Base-by-base conservation (phyloP, 1,140 invertebrate species). In the Drosophila athabasca region DNA sequence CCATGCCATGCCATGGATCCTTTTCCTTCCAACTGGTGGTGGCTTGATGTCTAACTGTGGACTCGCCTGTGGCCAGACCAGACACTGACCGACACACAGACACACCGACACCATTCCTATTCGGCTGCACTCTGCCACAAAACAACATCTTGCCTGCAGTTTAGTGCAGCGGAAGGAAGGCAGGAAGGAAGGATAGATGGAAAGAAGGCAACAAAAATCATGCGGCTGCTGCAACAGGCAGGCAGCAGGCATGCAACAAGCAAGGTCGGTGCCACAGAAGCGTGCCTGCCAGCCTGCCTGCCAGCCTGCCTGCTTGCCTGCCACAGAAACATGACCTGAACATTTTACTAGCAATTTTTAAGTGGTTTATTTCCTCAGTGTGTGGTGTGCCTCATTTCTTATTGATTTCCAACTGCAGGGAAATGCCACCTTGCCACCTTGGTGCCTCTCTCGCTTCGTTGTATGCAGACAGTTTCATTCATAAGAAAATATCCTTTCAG, bases 401-500 rank as follows among this genome's bases (percentile, higher is more conserved):
- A 70, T 70, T 70, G 67, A 70, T 69, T 70, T 70, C 52, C 67
- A 69, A 35, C 60, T 50, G 62, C 60, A 43, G 49, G 62, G 44
- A 19, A 19, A 19, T 5, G 24, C 4, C 24, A 5, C 24, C 5
- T 26, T 5, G 24, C 4, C 24, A 5, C 24, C 5, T 26, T 26
- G 24, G 49, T 29, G 62, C 49, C 62, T 50, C 15, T 19, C 17
- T 19, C 17, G 0, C 61, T 45, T 24, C 4, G 46, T 44, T 35
- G 49, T 39, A 69, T 69, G 67, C 64, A 58, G 58, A 50, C 50
- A 50, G 43, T 15, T 68, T 69, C 62, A 66, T 57, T 69, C 62
- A 43, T 45, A 24, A 19, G 64, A 58, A 52, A 69, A 19, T 24
- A 58, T 54, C 50, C 60, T 50, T 67, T 41, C 26, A 44, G 26